Evolutionary conservation across 23 tunicate species (phyloP).

Genomic region (Aplidium turbinatum): DNA sequence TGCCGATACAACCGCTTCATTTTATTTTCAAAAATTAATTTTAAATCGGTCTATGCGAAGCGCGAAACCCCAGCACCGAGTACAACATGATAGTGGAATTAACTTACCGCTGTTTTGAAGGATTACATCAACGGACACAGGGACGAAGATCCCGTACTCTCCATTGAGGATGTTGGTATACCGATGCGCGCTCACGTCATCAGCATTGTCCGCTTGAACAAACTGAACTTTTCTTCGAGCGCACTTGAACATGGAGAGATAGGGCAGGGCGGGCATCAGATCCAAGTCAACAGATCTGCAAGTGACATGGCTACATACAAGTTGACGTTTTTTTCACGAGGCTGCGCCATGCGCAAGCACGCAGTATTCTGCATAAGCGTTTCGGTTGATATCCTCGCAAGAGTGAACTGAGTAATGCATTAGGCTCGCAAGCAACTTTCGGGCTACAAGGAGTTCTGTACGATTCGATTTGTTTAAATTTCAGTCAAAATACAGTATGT

Average conservation of each 20-base stretch:
- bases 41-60: no score
- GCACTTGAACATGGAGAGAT: slow-evolving; percentile 55
- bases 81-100: no score
- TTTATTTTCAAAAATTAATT: no score
- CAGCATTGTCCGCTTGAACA: slow-evolving; percentile 50
- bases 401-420: no score
- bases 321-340: not conserved
- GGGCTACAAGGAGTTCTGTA: no score
- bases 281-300: slow-evolving; percentile 72
- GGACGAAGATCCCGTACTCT: slow-evolving; percentile 71
- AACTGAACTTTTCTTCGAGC: slow-evolving; percentile 79
- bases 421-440: no score
- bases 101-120: slow-evolving; percentile 47
- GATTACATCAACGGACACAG: slow-evolving; percentile 52
- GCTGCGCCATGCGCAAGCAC: not conserved
- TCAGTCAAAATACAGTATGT: no score
- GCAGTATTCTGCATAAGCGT: no score
- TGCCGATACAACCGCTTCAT: no score
- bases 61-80: no score
- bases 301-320: not conserved
- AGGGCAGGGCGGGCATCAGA: slow-evolving; percentile 58
- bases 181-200: slow-evolving; percentile 35
- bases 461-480: no score
- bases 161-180: slow-evolving; percentile 65
- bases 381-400: no score